phyloP scores from a whole-genome alignment of 2,888 invertebrate species.

The Nemotelus pantherinus region DNA sequence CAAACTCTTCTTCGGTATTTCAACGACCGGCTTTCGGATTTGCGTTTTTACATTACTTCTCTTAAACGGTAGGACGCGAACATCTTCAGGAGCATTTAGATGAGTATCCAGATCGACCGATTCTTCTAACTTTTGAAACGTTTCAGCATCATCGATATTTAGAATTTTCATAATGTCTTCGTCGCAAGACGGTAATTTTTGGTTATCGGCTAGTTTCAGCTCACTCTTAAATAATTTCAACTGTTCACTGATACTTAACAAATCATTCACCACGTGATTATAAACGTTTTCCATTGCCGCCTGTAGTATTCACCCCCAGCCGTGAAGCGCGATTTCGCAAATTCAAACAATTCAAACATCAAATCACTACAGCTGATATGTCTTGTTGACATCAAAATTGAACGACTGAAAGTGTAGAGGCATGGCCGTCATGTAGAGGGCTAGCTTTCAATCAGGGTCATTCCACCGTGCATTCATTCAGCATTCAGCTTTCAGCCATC shows the following conservation, averaged over 20 bases:
- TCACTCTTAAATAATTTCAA: slow-evolving; percentile 53
- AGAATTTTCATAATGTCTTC: slow-evolving; percentile 51
- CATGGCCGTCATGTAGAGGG: no score
- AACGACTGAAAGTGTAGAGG: no score
- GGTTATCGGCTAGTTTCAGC: slow-evolving; percentile 30
- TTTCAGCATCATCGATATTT: slow-evolving; percentile 46
- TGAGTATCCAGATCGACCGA: slow-evolving; percentile 53
- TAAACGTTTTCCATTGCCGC: slow-evolving; percentile 58
- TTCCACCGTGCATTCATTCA: no score
- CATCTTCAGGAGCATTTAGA: slow-evolving; percentile 53
- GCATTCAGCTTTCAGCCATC: no score
- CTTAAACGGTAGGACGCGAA: slow-evolving; percentile 52
- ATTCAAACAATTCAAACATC: no score
- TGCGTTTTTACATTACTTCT: slow-evolving; percentile 52
- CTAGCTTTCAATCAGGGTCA: no score
- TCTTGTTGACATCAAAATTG: no score
- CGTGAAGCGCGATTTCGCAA: not conserved
- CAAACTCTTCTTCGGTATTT: slow-evolving; percentile 46
- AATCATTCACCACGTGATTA: slow-evolving; percentile 51
- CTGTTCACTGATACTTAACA: slow-evolving; percentile 55
- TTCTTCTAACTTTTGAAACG: slow-evolving; percentile 51
- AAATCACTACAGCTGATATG: no score
- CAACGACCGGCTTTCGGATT: slow-evolving; percentile 23
- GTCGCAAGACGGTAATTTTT: slow-evolving; percentile 50
- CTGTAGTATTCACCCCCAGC: not conserved